Evolutionary conservation across 2,888 invertebrate species (phyloP).

Genomic region (Pammene aurita): DNA sequence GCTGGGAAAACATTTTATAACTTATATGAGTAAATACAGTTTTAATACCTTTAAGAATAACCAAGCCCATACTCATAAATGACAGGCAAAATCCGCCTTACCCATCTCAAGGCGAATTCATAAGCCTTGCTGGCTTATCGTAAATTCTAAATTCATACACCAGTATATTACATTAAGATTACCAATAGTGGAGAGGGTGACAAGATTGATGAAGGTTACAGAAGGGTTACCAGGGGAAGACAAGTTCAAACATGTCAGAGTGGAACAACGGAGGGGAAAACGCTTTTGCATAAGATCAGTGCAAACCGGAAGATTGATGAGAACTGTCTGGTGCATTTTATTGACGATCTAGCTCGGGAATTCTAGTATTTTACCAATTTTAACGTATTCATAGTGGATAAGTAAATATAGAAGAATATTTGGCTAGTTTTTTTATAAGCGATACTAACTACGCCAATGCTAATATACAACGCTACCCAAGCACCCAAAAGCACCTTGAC

Average conservation of each 20-base stretch:
- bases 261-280: slow-evolving; percentile 21
- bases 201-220: slow-evolving; percentile 64
- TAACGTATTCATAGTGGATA: background rate
- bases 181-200: slow-evolving; percentile 49
- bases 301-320: slow-evolving; percentile 34
- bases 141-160: slow-evolving; percentile 27
- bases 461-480: too few species aligned
- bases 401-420: too few species aligned
- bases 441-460: too few species aligned
- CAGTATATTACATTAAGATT: slow-evolving; percentile 45
- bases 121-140: slow-evolving; percentile 16
- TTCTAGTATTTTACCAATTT: slow-evolving; percentile 3
- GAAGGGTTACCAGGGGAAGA: slow-evolving; percentile 50
- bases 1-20: too few species aligned
- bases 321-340: slow-evolving; percentile 21
- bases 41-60: background rate
- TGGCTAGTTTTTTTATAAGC: too few species aligned
- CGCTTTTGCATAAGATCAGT: slow-evolving; percentile 33
- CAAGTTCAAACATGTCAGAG: slow-evolving; percentile 52
- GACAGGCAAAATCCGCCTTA: slow-evolving; percentile 1
- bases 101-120: slow-evolving; percentile 26
- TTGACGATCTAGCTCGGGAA: slow-evolving; percentile 10
- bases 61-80: slow-evolving; percentile 18
- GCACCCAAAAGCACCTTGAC: too few species aligned
- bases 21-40: too few species aligned